These are phyloP conservation scores for Asbolus verrucosus DNA, from an alignment of 1,140 invertebrate species.

Conservation along the genomic window DNA sequence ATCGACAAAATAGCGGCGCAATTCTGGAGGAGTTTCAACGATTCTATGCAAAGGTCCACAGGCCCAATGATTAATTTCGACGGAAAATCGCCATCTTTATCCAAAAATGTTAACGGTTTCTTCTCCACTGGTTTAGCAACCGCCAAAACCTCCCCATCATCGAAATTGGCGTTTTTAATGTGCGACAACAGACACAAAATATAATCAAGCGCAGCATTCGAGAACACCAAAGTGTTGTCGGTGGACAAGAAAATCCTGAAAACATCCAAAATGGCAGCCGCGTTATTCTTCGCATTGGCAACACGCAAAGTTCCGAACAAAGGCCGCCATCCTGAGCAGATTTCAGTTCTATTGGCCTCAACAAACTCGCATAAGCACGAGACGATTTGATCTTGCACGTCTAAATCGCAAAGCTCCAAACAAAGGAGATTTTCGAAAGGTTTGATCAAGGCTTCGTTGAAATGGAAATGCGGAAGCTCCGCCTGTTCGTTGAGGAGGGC, in stretches of 20 bases:
- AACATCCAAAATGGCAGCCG: slow-evolving; percentile 87
- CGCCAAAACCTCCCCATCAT: slow-evolving; percentile 53
- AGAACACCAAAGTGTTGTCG: slow-evolving; percentile 92
- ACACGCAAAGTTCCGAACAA: slow-evolving; percentile 90
- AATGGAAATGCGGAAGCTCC: slow-evolving; percentile 93
- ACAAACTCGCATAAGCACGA: slow-evolving; percentile 96
- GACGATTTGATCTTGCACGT: slow-evolving; percentile 92
- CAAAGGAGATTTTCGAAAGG: slow-evolving; percentile 95
- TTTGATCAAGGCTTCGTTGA: slow-evolving; percentile 94
- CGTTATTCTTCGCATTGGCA: slow-evolving; percentile 75
- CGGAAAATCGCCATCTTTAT: slow-evolving; percentile 49
- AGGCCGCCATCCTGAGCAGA: slow-evolving; percentile 93
- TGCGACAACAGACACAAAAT: slow-evolving; percentile 88
- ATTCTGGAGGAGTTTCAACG: slow-evolving; percentile 85
- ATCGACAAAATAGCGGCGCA: slow-evolving; percentile 88
- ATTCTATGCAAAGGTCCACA: slow-evolving; percentile 84
- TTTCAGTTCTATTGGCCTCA: slow-evolving; percentile 91
- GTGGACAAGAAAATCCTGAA: slow-evolving; percentile 93
- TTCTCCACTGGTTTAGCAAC: slow-evolving; percentile 19
- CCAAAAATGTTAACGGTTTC: slow-evolving; percentile 42
- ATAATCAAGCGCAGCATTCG: slow-evolving; percentile 93
- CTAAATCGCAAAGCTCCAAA: slow-evolving; percentile 90
- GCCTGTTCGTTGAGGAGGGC: slow-evolving; percentile 88
- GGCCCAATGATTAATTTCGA: slow-evolving; percentile 45
- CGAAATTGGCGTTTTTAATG: slow-evolving; percentile 69